Conservation (phyloP, 2,113 vertebrate species). For the Balaeniceps rex region DNA sequence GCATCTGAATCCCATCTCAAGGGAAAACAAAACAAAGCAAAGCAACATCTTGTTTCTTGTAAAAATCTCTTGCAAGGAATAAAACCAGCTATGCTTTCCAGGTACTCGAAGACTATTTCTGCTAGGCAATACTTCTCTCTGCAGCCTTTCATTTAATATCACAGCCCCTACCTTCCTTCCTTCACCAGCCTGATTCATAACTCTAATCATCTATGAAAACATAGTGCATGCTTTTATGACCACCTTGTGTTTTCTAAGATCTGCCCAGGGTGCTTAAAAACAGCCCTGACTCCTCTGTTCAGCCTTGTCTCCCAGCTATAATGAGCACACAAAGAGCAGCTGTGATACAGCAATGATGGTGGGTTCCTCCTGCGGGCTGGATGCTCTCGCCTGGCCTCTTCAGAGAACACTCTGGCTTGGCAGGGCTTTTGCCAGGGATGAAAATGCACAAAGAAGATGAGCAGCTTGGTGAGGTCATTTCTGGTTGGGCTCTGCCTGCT, state of each 20-base stretch:
- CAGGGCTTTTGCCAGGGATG: background rate
- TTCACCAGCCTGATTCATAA: background rate
- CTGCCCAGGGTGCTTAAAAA: background rate
- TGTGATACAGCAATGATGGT: background rate
- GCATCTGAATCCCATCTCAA: background rate
- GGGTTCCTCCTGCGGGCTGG: background rate
- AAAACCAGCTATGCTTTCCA: background rate
- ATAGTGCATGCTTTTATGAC: background rate
- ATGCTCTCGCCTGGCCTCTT: background rate
- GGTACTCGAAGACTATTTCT: background rate
- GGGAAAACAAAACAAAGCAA: conserved; percentile 7
- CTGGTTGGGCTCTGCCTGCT: conserved; percentile 8
- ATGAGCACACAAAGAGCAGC: background rate
- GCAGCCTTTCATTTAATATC: conserved; percentile 13
- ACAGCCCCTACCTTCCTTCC: background rate
- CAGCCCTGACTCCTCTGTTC: background rate
- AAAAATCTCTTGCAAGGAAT: conserved; percentile 1
- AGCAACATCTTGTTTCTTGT: background rate
- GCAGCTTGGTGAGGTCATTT: conserved; percentile 31
- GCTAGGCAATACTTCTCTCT: background rate
- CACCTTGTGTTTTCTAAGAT: background rate
- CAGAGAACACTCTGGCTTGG: background rate
- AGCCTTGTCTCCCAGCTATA: background rate
- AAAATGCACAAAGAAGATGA: background rate
- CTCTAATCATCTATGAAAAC: background rate